Evolutionary conservation across 1,140 invertebrate species (phyloP).

Genomic region (Drosophila suzukii): DNA sequence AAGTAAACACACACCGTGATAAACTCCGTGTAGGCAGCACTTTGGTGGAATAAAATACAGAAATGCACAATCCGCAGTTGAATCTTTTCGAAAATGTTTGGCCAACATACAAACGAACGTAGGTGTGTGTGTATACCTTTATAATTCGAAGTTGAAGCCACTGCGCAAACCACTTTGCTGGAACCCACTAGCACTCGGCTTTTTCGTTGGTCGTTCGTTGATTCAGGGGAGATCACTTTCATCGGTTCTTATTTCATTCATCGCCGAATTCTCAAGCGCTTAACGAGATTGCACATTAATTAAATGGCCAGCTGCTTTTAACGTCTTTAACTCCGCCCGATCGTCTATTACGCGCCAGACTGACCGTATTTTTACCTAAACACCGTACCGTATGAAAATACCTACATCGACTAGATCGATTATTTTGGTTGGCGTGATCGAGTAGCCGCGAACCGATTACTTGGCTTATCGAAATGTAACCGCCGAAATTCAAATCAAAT

Average conservation of each 20-base stretch:
- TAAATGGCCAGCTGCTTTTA: slow-evolving; percentile 18
- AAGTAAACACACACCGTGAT: slow-evolving; percentile 27
- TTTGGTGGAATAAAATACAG: slow-evolving; percentile 5
- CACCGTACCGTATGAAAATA: no score
- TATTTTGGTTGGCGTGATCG: neutral
- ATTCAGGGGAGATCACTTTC: slow-evolving; percentile 7
- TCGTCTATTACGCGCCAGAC: neutral
- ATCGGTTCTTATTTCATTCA: slow-evolving; percentile 24
- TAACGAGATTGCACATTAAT: slow-evolving; percentile 14
- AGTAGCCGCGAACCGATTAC: neutral
- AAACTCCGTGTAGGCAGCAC: slow-evolving; percentile 14
- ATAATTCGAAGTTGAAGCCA: slow-evolving; percentile 13
- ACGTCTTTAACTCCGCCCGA: slow-evolving; percentile 2
- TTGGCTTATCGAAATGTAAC: no score
- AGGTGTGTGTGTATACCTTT: slow-evolving; percentile 36
- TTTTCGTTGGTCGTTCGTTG: slow-evolving; percentile 21
- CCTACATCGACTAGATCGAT: slow-evolving; percentile 1
- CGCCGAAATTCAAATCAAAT: neutral
- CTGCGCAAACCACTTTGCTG: slow-evolving; percentile 27
- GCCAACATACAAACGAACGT: slow-evolving; percentile 11
- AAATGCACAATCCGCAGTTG: slow-evolving; percentile 16
- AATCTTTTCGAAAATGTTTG: slow-evolving; percentile 26
- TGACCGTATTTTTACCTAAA: no score
- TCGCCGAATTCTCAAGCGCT: slow-evolving; percentile 13
- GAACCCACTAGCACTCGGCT: slow-evolving; percentile 15